Evolutionary conservation across 2,797 vertebrate species (phyloP).

Genomic region (Urocyon cinereoargenteus): DNA sequence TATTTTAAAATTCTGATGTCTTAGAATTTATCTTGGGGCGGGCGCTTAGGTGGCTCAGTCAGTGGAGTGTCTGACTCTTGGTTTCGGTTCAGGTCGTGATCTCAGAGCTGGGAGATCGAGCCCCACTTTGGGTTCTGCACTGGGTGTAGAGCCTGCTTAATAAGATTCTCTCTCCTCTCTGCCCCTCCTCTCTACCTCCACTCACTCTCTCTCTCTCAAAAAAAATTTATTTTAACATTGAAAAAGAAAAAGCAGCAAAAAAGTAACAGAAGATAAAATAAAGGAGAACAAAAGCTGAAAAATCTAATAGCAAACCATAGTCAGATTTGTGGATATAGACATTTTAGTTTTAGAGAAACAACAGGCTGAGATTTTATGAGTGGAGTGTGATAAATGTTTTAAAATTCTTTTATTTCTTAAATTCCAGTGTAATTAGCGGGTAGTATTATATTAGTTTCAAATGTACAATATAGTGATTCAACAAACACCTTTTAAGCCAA

Average conservation of each 20-base stretch:
- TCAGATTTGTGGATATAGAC: not conserved
- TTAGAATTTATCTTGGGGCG: not conserved
- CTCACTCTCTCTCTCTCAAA: too few relatives aligned
- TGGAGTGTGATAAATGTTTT: not conserved
- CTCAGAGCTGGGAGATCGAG: not conserved
- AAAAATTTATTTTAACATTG: not conserved
- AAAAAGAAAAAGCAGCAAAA: not conserved
- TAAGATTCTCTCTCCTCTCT: not conserved
- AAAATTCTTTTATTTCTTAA: not conserved
- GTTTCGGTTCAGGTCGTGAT: not conserved
- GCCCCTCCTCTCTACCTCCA: not conserved
- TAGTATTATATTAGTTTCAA: not conserved
- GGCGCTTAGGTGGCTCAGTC: not conserved
- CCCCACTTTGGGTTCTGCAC: not conserved
- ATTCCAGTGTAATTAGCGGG: not conserved
- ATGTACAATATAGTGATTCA: not conserved
- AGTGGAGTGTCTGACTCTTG: not conserved
- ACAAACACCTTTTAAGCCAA: not conserved
- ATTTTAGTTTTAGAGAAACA: not conserved
- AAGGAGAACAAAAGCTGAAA: not conserved
- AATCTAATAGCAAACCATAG: not conserved
- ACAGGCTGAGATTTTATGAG: not conserved
- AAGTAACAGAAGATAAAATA: not conserved
- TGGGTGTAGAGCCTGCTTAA: not conserved
- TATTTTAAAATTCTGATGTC: not conserved